Percentiles rank a stretch among this genome's conserved stretches.
Conservation (phyloP, 2,888 invertebrate genomes). For the Ferrisia virgata region DNA sequence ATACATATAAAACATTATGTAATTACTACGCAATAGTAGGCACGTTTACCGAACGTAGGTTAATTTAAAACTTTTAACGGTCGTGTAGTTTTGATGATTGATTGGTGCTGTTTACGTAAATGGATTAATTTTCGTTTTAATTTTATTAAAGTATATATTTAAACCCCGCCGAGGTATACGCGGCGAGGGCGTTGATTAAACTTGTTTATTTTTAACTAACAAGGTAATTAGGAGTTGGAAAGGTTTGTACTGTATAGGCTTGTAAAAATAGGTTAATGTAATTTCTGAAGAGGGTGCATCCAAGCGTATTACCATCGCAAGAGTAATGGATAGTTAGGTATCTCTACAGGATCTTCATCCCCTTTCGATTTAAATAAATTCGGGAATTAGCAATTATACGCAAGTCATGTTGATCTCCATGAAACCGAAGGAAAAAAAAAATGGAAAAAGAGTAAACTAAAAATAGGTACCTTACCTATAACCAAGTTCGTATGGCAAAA, state of each 20-base stretch:
- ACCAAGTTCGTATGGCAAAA: not conserved
- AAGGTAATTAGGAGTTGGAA: not conserved
- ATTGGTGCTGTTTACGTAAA: not conserved
- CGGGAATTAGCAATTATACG: not conserved
- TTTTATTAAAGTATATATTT: not conserved
- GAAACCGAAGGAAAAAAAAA: not conserved
- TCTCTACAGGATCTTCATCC: not conserved
- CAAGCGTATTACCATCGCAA: not conserved
- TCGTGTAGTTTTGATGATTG: not conserved
- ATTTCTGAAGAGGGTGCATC: not conserved
- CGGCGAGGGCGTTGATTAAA: not conserved
- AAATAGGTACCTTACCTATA: too few relatives aligned
- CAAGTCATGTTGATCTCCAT: not conserved
- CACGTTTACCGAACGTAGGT: not conserved
- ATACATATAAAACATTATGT: constrained; percentile 25
- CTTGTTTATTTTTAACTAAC: not conserved
- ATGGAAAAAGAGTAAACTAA: too few relatives aligned
- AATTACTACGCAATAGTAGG: not conserved
- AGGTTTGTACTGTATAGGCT: not conserved
- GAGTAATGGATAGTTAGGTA: not conserved
- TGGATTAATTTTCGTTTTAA: constrained; percentile 11
- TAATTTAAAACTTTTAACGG: constrained; percentile 29
- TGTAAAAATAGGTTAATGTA: not conserved
- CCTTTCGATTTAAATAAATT: not conserved
- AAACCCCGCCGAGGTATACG: not conserved